A percentile compares a stretch with the other conserved stretches of the same genome.
Evolutionary conservation across 2,797 vertebrate species (phyloP).

Genomic region (Spatula versicolor): DNA sequence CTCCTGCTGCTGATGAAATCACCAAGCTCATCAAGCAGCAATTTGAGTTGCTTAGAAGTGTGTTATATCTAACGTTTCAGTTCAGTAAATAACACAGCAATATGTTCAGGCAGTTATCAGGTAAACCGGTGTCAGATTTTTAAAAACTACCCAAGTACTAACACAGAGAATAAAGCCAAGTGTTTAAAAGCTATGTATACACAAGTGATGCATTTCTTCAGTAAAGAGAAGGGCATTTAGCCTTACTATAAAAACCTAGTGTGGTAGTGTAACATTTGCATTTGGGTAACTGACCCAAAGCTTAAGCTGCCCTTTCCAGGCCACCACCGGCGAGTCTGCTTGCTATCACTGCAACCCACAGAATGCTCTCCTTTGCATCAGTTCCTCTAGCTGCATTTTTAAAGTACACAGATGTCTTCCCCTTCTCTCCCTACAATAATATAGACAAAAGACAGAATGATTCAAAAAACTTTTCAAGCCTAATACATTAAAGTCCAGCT

Average conservation of each 20-base stretch:
- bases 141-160: neutral
- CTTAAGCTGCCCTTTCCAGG: neutral
- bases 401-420: neutral
- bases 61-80: neutral
- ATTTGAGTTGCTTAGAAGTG: neutral
- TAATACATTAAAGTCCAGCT: neutral
- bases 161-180: neutral
- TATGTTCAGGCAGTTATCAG: neutral
- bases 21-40: neutral
- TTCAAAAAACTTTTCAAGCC: neutral
- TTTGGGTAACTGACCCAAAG: neutral
- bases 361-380: neutral
- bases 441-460: neutral
- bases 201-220: neutral
- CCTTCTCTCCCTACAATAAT: neutral
- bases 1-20: neutral
- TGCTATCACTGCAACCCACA: neutral
- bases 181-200: neutral
- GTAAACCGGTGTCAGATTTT: neutral
- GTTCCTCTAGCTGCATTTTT: neutral
- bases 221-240: neutral
- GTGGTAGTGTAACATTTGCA: neutral
- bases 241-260: neutral
- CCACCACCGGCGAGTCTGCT: neutral
- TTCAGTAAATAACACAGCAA: neutral